Evolutionary conservation across 2,888 invertebrate species (phyloP), one percentile per base, ranked within the genome.

Genomic region (Drosophila pegasa): DNA sequence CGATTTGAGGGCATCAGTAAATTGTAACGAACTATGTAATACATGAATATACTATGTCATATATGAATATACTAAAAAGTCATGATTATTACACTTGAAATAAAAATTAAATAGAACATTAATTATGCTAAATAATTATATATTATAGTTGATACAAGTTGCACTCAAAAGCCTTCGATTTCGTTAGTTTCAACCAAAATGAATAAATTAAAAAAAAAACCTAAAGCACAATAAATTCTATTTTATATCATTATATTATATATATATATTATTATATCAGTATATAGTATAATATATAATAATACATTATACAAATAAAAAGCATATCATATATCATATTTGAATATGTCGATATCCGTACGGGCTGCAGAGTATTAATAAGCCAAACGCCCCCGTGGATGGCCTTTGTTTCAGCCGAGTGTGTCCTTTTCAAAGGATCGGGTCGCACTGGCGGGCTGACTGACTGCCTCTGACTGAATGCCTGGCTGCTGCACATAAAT

Each of bases 401-500:
- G 38, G 51, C 52, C 52, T 78, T 77, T 72, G 73, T 74, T 77
- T 77, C 54, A 66, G 35, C 41, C 25, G 47, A 40, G 58, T 48
- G 78, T 78, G 51, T 78, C 68, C 75, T 65, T 75, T 81, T 47
- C 43, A 43, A 47, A 60, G 43, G 25, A 48, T 16, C 56, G 41
- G 64, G 40, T 45, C 48, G 60, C 63, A 59, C 57, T 61, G 43
- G 14, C 41, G 60, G 31, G 56, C 48, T 27, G 66, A 50, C 52
- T 67, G 74, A 45, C 59, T 71, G 78, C 48, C 69, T 55, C 60
- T 65, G 57, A 43, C 18, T 76, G 75, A 71, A 68, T 78, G 78
- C 65, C 81, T 68, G 78, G 71, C 52, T 87, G 86, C 79, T 87
- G 87, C 87, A 87, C 88, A 83, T 87, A 89, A 90, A 81, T 84